These are phyloP conservation scores for Clitarchus hookeri DNA, from an alignment of 2,888 invertebrate genomes.

Conservation along the genomic window DNA sequence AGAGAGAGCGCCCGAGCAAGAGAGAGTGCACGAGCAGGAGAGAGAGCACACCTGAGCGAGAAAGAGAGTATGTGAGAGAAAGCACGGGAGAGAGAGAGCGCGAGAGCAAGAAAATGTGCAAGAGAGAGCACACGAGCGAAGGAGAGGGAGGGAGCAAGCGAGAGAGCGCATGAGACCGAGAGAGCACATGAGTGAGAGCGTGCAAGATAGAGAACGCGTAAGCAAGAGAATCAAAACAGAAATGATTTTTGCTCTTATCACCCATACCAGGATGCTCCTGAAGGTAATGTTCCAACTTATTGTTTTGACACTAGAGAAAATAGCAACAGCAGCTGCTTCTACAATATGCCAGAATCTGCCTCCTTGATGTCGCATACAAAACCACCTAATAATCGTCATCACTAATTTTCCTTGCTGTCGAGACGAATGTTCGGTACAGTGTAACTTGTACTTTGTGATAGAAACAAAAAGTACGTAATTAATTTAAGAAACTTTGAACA, in stretches of 20 bases:
- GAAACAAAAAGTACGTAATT: background rate
- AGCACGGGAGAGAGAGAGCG: no score
- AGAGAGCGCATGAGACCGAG: no score
- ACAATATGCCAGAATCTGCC: conserved; percentile 25
- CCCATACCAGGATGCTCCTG: background rate
- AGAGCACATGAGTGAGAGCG: no score
- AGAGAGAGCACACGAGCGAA: no score
- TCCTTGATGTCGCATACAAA: background rate
- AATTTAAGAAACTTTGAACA: conserved; percentile 22
- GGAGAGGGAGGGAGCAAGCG: no score
- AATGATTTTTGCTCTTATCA: background rate
- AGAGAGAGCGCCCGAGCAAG: no score
- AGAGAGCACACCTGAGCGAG: no score
- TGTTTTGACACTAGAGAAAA: no score
- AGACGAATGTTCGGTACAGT: conserved; percentile 28
- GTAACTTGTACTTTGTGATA: conserved; percentile 30
- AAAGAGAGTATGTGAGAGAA: no score
- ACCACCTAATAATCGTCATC: conserved; percentile 15
- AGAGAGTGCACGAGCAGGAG: no score
- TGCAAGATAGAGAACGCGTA: no score
- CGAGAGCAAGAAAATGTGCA: no score
- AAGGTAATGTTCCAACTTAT: background rate
- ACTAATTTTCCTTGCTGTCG: conserved; percentile 24
- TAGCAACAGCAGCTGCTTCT: conserved; percentile 19
- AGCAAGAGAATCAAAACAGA: background rate